Evolutionary conservation across 2,888 invertebrate genomes (phyloP).

Genomic region (Eilema caniola): DNA sequence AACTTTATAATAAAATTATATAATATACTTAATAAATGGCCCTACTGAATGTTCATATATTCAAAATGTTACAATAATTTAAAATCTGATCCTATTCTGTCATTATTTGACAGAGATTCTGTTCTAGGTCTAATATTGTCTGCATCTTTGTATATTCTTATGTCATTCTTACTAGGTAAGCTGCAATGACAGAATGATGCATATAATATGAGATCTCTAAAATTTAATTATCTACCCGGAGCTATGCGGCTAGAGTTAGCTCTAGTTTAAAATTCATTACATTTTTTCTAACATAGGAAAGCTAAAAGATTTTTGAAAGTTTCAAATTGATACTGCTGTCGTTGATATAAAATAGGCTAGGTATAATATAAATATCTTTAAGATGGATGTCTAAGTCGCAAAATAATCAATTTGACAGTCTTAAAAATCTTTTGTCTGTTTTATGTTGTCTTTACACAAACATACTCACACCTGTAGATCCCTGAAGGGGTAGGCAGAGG

Average conservation of each 20-base stretch:
- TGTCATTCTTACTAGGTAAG: background rate
- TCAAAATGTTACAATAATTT: no score
- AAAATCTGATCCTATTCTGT: background rate
- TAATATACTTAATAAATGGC: background rate
- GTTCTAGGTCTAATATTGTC: background rate
- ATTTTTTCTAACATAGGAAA: background rate
- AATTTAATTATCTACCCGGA: background rate
- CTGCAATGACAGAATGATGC: background rate
- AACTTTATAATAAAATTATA: background rate
- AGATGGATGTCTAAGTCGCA: background rate
- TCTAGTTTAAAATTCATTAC: background rate
- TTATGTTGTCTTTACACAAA: background rate
- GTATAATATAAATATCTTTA: background rate
- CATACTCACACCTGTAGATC: no score
- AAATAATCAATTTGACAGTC: background rate
- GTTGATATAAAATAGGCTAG: background rate
- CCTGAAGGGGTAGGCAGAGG: no score
- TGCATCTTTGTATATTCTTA: background rate
- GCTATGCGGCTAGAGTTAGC: background rate
- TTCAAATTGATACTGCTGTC: background rate
- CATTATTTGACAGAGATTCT: constrained; percentile 1
- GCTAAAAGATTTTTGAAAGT: background rate
- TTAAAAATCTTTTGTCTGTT: background rate
- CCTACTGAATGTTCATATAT: background rate
- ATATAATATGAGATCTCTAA: no score